Evolutionary conservation across 2,888 invertebrate genomes (phyloP).

Genomic region (Cenopis cana): DNA sequence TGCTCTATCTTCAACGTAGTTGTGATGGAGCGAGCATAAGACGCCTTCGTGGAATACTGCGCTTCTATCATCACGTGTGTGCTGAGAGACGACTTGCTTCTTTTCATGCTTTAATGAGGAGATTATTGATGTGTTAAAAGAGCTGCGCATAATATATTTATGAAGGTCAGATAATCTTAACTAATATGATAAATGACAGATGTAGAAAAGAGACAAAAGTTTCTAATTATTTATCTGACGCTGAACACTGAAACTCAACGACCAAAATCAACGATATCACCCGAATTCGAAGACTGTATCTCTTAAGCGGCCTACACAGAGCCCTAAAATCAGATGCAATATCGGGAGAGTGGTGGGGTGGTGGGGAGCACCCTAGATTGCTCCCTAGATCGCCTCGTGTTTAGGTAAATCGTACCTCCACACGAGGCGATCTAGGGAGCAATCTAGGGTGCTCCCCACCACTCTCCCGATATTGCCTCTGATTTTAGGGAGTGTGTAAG

Average conservation of each 20-base stretch:
- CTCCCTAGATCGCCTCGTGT: too few species aligned
- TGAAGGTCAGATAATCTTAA: neutral
- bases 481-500: too few species aligned
- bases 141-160: neutral
- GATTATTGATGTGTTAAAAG: neutral
- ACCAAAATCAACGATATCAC: too few species aligned
- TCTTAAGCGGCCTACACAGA: too few species aligned
- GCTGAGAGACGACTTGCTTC: conserved; percentile 53
- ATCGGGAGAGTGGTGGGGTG: too few species aligned
- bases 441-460: too few species aligned
- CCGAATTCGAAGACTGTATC: too few species aligned
- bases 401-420: too few species aligned
- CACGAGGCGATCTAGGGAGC: too few species aligned
- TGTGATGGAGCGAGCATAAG: conserved; percentile 52
- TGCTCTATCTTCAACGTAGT: conserved; percentile 62
- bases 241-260: neutral
- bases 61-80: conserved; percentile 59
- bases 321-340: too few species aligned
- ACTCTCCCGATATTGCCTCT: too few species aligned
- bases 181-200: neutral
- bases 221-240: neutral
- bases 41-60: conserved; percentile 61
- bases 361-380: too few species aligned
- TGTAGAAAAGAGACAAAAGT: neutral
- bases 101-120: conserved; percentile 37